phyloP scores from a whole-genome alignment of 2,888 invertebrate genomes.

The Parnassius mnemosyne region DNA sequence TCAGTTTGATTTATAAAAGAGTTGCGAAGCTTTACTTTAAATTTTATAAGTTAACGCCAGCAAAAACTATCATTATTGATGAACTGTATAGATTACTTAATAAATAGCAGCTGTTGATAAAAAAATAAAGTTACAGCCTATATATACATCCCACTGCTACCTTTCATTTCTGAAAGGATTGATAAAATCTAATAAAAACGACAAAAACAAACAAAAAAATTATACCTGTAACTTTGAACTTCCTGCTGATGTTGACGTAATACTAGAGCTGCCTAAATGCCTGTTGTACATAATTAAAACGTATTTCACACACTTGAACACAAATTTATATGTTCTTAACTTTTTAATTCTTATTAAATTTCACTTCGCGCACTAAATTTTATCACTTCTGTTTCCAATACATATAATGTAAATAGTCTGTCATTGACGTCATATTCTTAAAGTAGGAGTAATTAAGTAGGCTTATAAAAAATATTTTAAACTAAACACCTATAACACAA shows the following conservation, averaged over 20 bases:
- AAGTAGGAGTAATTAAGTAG: not conserved
- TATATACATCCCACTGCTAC: too few species aligned
- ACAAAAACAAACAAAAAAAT: not conserved
- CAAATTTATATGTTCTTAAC: not conserved
- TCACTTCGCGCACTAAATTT: constrained; percentile 9
- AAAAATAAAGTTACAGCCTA: too few species aligned
- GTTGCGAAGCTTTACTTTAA: too few species aligned
- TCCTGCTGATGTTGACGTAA: constrained; percentile 67
- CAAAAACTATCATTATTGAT: too few species aligned
- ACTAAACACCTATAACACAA: constrained; percentile 31
- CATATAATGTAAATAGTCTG: not conserved
- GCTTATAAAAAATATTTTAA: constrained; percentile 25
- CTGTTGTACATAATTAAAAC: constrained; percentile 48
- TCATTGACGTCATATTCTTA: not conserved
- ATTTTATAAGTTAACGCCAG: too few species aligned
- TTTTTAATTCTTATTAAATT: constrained; percentile 14
- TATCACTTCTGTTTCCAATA: constrained; percentile 1
- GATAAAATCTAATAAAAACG: not conserved
- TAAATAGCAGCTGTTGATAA: too few species aligned
- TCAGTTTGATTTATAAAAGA: too few species aligned
- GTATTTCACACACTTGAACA: constrained; percentile 8
- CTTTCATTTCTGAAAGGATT: too few species aligned
- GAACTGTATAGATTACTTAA: too few species aligned
- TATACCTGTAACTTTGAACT: constrained; percentile 67
- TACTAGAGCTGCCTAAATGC: constrained; percentile 54